Evolutionary conservation across 2,113 vertebrate species (phyloP).

Genomic region (Upupa epops): DNA sequence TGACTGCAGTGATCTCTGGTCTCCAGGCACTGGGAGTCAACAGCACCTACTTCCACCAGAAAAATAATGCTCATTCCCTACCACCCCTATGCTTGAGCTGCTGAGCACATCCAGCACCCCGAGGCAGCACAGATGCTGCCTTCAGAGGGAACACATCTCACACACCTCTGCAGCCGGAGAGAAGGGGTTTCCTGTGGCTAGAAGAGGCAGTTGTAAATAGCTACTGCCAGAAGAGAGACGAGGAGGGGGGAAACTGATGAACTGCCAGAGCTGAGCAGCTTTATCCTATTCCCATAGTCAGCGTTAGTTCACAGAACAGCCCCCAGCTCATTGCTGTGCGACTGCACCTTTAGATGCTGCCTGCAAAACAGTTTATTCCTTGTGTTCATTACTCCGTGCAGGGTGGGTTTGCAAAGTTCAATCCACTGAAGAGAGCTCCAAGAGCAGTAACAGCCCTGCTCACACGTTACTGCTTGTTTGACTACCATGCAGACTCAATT

Average conservation of each 20-base stretch:
- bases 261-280: background rate
- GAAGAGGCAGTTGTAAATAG: background rate
- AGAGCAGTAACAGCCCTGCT: background rate
- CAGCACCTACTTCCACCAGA: background rate
- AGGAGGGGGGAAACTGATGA: background rate
- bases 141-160: background rate
- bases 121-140: background rate
- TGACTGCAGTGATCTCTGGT: background rate
- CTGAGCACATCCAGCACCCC: background rate
- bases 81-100: background rate
- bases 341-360: background rate
- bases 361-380: background rate
- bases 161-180: background rate
- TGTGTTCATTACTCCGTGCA: background rate
- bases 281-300: background rate
- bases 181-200: slow-evolving; percentile 8
- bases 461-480: accelerated
- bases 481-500: background rate
- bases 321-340: background rate
- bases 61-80: background rate
- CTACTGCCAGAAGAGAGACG: background rate
- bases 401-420: background rate
- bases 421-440: accelerated
- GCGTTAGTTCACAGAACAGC: background rate
- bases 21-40: background rate